A percentile compares a stretch with the other conserved stretches of the same genome.
These are phyloP conservation scores for Engystomops pustulosus DNA, from an alignment of 2,113 vertebrate genomes.

Conservation along the genomic window DNA sequence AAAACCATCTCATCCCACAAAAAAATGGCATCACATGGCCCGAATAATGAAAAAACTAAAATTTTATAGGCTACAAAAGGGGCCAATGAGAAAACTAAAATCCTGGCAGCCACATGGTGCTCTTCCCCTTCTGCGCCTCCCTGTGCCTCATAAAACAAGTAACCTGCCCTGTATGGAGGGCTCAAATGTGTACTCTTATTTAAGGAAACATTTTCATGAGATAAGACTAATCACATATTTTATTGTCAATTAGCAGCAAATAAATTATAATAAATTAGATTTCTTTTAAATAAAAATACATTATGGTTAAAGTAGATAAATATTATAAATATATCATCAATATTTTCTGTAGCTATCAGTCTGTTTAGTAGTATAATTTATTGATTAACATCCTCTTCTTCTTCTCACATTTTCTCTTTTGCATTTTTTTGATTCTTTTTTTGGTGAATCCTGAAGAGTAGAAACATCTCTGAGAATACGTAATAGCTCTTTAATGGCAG, in stretches of 20 bases:
- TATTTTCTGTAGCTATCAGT: slow-evolving; percentile 19
- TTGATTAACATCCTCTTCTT: slow-evolving; percentile 65
- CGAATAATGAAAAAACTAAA: too few species aligned
- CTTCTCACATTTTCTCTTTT: slow-evolving; percentile 58
- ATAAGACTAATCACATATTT: too few species aligned
- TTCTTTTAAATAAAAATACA: slow-evolving; percentile 73
- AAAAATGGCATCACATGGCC: too few species aligned
- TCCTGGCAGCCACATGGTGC: too few species aligned
- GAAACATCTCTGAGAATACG: slow-evolving; percentile 60
- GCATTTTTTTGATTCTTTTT: slow-evolving; percentile 43
- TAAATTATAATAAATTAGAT: slow-evolving; percentile 37
- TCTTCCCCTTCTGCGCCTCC: too few species aligned
- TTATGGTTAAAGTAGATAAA: slow-evolving; percentile 69
- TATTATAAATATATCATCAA: slow-evolving; percentile 75
- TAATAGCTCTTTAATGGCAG: slow-evolving; percentile 72
- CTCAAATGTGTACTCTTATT: too few species aligned
- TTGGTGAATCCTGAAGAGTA: background rate
- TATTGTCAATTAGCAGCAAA: slow-evolving; percentile 45
- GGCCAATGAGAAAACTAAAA: too few species aligned
- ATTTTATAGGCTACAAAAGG: too few species aligned
- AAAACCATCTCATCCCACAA: too few species aligned
- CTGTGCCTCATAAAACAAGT: too few species aligned
- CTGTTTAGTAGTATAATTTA: slow-evolving; percentile 6
- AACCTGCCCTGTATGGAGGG: too few species aligned
- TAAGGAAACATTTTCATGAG: too few species aligned